Base-by-base conservation (phyloP, 2,113 vertebrate genomes). In the Chamaea fasciata region DNA sequence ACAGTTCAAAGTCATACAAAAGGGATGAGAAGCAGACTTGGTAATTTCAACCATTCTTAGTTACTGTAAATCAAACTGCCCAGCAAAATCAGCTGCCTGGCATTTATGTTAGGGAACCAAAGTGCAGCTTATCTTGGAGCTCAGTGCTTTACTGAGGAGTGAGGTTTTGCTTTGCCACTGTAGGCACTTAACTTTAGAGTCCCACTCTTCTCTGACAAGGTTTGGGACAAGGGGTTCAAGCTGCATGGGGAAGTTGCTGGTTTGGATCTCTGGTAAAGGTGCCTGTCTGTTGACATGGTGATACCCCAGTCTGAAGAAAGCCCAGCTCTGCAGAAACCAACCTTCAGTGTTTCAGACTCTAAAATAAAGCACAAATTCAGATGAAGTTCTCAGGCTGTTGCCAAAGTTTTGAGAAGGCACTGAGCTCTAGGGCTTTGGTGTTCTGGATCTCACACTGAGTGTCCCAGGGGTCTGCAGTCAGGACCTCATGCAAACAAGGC, bases 381-480 rank as follows among this genome's bases (percentile, higher is more conserved):
- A 21, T n/a, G 3, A 84, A 55, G n/a, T 71, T 67, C 46, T 67
- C 41, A 20, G 53, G 24, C 13, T 63, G 28, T 33, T 59, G 37
- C 15, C 41, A 46, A 74, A 65, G 26, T 26, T 62, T 82, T 70
- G 59, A 53, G 59, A 68, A 73, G 46, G 27, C 11, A 4, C 49
- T 30, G 73, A 83, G 46, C 55, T 89, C 39, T 11, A 11, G 19
- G 12, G 8, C 15, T 78, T 87, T 35, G 20, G 35, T 11, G 10
- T 10, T 44, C 15, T 41, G 39, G 17, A 49, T 53, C 62, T 91
- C 26, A 27, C 24, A 13, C 10, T 0, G 0, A n/a, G 52, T 28
- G 39, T 28, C 28, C 39, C 7, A 3, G 19, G 39, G 3, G 7
- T 47, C 33, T 71, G 53, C 42, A 73, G 41, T 22, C 59, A 52